Evolutionary conservation across 2,113 vertebrate genomes (phyloP), one percentile per base, ranked within the genome.

Genomic region (Drymodes brunneopygia): DNA sequence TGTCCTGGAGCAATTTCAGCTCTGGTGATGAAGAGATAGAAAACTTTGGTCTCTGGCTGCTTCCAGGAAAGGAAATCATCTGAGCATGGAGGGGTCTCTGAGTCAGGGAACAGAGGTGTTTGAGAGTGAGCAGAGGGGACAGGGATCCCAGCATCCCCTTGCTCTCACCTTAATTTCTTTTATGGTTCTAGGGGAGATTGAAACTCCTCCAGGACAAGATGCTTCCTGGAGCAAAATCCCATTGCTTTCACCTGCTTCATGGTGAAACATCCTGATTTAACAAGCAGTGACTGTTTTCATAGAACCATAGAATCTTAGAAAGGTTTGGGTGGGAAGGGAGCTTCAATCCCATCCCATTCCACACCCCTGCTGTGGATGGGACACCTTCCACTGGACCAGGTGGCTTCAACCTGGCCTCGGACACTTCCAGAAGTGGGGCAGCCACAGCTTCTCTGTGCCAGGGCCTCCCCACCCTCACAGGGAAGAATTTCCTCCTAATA

Each of bases 21-120:
- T 5, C 72, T 81, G 56, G 69, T 56, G 70, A 61, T 22, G 4
- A 53, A 58, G 31, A 48, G 27, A 51, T 19, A 53, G 86, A 83
- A 83, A 93, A 22, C 27, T 45, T 56, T 18, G 71, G 38, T 73
- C 31, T 31, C n/a, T 0, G 4, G 9, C 29, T 62, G 47, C 66
- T 65, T 58, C 65, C 61, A 88, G 81, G 86, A 64, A 48, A 90
- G 64, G 62, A 70, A 72, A 72, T 18, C 28, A 35, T 57, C 51
- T 0, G 17, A 67, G 70, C 38, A 62, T 24, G 61, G 81, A 84
- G 69, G 47, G 29, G 13, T 18, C 10, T 57, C 19, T 58, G 66
- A 2, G 23, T 6, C 0, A 0, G 50, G 50, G 65, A 45, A 5
- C n/a, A 22, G 0, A 3, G 28, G 27, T 65, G 40, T 24, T 50